Base-by-base conservation (phyloP, 2,888 invertebrate genomes). In the Amphiduros pacificus region DNA sequence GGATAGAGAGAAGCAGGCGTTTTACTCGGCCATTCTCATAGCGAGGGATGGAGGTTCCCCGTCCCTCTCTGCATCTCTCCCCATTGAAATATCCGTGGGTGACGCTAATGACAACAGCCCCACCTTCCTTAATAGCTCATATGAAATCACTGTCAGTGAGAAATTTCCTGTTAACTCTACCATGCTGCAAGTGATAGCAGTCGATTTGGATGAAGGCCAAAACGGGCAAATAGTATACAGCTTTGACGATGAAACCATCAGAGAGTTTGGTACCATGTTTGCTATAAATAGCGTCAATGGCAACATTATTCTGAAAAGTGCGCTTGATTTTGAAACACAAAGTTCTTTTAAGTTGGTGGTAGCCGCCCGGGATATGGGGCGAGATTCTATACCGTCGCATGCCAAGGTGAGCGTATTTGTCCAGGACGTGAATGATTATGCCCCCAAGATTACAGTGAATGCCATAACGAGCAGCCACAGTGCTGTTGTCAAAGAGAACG, bases 401-500 rank as follows among this genome's bases (percentile, higher is more conserved):
- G 59, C 65, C 4, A 51, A 61, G 20, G 63, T 68, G 50, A 64
- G 60, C 49, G 61, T 68, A 24, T 51, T 49, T n/a, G 51, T 68
- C 9, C 60, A 59, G 28, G 68, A 68, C 53, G 58, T 60, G n/a
- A 68, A 68, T 56, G 68, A 68, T 56, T 63, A 64, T 40, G 53
- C 55, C 11, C 68, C 68, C n/a, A 52, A 36, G 49, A 61, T 68
- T 36, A 64, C 41, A 17, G 61, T 67, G 52, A 64, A 63, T 51
- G 62, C 67, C 20, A 52, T 67, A 31, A 58, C 53, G 27, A 31
- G 49, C n/a, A 17, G 4, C 22, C 32, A 50, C 51, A 55, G 63
- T 1, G 61, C 50, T 9, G 44, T 62, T n/a, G 71, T 74, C 3
- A 66, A 69, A 1, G 81, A 80, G 61, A 72, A 73, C 59, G 74